These are phyloP conservation scores for Anisognathus igniventris DNA, from an alignment of 2,797 vertebrate genomes.

Conservation along the genomic window DNA sequence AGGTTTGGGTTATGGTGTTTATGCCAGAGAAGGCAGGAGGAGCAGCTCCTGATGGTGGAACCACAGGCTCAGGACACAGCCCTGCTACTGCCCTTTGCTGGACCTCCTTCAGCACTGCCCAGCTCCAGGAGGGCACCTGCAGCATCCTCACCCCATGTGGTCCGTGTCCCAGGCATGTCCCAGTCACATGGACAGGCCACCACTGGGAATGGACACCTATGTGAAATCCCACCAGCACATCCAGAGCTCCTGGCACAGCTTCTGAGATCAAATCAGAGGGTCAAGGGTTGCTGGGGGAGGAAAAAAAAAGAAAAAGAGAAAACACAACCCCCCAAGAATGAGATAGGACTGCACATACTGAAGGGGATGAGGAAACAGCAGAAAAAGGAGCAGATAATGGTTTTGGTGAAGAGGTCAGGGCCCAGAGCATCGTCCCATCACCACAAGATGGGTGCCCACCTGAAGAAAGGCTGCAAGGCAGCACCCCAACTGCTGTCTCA, in stretches of 20 bases:
- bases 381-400: not conserved
- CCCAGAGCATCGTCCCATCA: fast-evolving
- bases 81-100: not conserved
- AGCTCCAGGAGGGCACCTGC: not conserved
- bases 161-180: fast-evolving
- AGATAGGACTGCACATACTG: not conserved
- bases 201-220: fast-evolving
- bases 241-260: not conserved
- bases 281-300: not conserved
- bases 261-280: not conserved
- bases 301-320: not conserved
- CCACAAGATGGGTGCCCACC: not conserved
- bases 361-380: not conserved
- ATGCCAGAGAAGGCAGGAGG: not conserved
- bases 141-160: fast-evolving
- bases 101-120: not conserved
- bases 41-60: not conserved
- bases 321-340: not conserved
- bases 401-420: not conserved
- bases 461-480: not conserved
- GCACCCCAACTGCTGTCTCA: not conserved
- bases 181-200: fast-evolving
- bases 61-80: not conserved
- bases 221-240: not conserved
- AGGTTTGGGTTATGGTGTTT: not conserved